A percentile compares a stretch with the other conserved stretches of the same genome.
Conservation (phyloP, 2,888 invertebrate species). For the Chymomyza procnemis region DNA sequence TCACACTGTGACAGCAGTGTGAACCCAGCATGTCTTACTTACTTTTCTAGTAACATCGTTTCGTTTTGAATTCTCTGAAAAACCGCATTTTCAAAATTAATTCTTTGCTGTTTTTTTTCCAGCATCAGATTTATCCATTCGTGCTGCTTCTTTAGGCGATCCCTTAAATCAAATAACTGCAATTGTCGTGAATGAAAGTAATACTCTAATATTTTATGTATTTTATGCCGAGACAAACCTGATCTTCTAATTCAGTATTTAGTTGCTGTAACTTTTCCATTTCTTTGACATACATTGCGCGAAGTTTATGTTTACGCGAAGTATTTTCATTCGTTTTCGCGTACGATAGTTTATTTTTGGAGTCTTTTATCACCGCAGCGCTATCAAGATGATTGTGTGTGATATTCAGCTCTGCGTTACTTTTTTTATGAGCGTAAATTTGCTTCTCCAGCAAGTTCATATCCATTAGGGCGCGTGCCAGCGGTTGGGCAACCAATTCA, state of each 20-base stretch:
- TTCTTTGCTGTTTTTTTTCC: conserved; percentile 17
- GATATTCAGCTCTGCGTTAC: conserved; percentile 7
- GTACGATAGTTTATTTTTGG: too few relatives aligned
- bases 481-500: neutral
- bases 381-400: conserved; percentile 16
- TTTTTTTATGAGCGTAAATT: neutral
- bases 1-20: too few relatives aligned
- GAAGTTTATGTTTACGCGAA: too few relatives aligned
- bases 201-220: neutral
- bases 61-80: neutral
- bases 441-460: neutral
- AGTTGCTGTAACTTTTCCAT: conserved; percentile 16
- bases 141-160: conserved; percentile 24
- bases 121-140: conserved; percentile 7
- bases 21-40: too few relatives aligned
- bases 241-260: conserved; percentile 33
- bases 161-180: conserved; percentile 29
- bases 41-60: too few relatives aligned
- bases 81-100: conserved; percentile 12
- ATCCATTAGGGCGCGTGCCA: neutral
- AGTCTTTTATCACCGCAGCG: conserved; percentile 16
- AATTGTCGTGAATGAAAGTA: neutral
- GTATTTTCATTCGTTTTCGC: too few relatives aligned
- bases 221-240: conserved; percentile 13
- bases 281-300: too few relatives aligned